Evolutionary conservation across 2,797 vertebrate genomes (phyloP).

Genomic region (Gymnocypris eckloni): DNA sequence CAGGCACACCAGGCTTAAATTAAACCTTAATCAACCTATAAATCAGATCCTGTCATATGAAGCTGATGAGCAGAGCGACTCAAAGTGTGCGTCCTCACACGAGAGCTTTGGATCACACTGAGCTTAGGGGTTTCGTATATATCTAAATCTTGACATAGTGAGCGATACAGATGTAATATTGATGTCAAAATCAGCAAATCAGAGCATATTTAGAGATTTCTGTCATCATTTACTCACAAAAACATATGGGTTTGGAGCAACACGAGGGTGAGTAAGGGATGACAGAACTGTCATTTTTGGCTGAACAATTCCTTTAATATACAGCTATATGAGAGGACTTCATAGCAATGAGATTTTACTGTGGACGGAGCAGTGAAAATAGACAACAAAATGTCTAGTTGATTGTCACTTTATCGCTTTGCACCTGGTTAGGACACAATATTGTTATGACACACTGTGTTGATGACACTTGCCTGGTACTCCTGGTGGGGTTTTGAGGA

Average conservation of each 20-base stretch:
- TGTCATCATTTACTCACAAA: constrained; percentile 11
- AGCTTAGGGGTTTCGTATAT: not conserved
- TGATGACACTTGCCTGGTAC: constrained; percentile 88
- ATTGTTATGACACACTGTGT: constrained; percentile 19
- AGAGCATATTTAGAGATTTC: not conserved
- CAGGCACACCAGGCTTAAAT: constrained; percentile 32
- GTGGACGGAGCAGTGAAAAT: not conserved
- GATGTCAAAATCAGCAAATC: not conserved
- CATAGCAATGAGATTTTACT: not conserved
- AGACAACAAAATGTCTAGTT: not conserved
- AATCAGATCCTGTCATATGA: constrained; percentile 44
- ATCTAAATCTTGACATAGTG: not conserved
- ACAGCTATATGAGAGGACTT: not conserved
- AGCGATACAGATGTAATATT: not conserved
- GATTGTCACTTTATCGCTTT: constrained; percentile 19
- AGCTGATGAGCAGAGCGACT: constrained; percentile 14
- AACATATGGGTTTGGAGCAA: not conserved
- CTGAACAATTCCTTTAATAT: constrained; percentile 21
- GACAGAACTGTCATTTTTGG: constrained; percentile 1
- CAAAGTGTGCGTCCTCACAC: constrained; percentile 10
- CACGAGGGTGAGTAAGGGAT: not conserved
- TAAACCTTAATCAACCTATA: constrained; percentile 47
- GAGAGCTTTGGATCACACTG: not conserved
- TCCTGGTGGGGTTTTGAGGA: constrained; percentile 97
- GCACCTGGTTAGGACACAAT: constrained; percentile 26